Base-by-base conservation (phyloP, 2,888 invertebrate genomes). In the Xestia ashworthii region DNA sequence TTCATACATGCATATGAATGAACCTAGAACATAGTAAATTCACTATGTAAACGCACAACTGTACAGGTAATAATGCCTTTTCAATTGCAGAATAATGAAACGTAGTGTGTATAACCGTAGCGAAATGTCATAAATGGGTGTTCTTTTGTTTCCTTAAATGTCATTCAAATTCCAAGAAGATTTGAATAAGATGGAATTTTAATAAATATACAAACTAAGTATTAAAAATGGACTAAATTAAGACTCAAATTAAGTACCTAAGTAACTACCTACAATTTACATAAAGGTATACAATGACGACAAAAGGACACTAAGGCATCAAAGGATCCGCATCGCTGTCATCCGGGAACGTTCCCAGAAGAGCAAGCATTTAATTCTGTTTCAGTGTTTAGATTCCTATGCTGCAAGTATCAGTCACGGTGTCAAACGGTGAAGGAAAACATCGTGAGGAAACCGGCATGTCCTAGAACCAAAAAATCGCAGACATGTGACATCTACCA, bases 81-180 rank as follows among this genome's bases (percentile, higher is more conserved):
- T n/a, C 14, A 6, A 44, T 44, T 14, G 44, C 22, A 44, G 14
- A 65, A 65, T 8, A 65, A 65, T n/a, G 8, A 65, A 65, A 62
- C 11, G 38, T 19, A 38, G 32, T 32, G 3, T 32, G 60, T 19
- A 62, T 32, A 60, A 32, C 32, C 32, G 4, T 32, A 38, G 62
- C 9, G 19, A 38, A n/a, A 44, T 76, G 25, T 50, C 16, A 72
- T 66, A 48, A 76, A 80, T 58, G 25, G 11, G 2, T 50, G 1
- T 74, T 76, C 58, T 65, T 1, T 73, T 69, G 50, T 65, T 38
- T 38, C 14, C 38, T 1, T 65, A 44, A 25, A 82, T 50, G 12
- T 3, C 5, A 50, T 68, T 55, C 0, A 38, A 38, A 55, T 62
- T 66, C 14, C 44, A 50, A 53, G 5, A 50, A 12, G 1, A 44